Base-by-base conservation (phyloP, 2,797 vertebrate species). In the Liasis olivaceus region DNA sequence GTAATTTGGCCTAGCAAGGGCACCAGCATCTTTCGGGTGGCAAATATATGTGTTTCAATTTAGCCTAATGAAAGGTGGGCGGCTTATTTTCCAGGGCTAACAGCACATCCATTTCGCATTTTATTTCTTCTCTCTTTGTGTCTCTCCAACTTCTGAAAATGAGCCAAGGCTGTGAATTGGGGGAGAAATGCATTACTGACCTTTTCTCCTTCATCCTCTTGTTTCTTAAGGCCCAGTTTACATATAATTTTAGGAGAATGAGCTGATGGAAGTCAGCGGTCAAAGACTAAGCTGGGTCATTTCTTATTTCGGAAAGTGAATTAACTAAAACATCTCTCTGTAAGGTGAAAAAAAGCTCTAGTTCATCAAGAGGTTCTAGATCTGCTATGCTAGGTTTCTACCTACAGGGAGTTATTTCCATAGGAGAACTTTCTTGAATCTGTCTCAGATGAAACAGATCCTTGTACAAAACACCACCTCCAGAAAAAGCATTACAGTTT, bases 41-140 rank as follows among this genome's bases (percentile, higher is more conserved):
- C 62, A 54, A 47, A 60, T 13, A 54, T 12, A 26, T 86, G 92
- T 60, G 11, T 8, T 62, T 42, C 89, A 89, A n/a, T 64, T 92
- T 36, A 28, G 2, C 15, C 31, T 91, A 28, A 87, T 89, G 7
- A n/a, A 60, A 93, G 77, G 3, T 36, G 2, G 51, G 51, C 24
- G 59, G 58, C 69, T 85, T 91, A 94, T 95, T 94, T 96, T 93
- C 60, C 66, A 15, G 47, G 64, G 42, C 56, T 72, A 93, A 56
- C 88, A 92, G 54, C 85, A 7, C 1, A 90, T 4, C 60, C 2
- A 60, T 94, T 11, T 66, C 58, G 85, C 31, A 3, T 89, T 51
- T 42, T 87, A 92, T 93, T 0, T 69, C 28, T 51, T 24, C 59
- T 92, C 15, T 86, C 85, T 94, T 85, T 64, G 90, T 88, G 84